Evolutionary conservation across 2,888 invertebrate genomes (phyloP), one percentile per base, ranked within the genome.

Genomic region (Eupithecia vulgata): DNA sequence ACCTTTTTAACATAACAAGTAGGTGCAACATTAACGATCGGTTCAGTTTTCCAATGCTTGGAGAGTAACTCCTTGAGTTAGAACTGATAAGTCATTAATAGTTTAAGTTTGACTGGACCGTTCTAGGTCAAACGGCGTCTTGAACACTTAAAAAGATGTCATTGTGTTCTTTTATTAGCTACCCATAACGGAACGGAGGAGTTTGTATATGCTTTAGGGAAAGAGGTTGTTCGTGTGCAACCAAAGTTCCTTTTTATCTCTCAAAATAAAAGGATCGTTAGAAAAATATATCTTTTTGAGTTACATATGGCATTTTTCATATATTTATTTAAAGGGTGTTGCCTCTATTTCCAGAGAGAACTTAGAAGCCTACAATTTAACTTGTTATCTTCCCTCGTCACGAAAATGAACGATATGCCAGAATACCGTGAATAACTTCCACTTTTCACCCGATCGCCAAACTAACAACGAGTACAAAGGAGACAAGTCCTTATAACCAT

Each of bases 51-150:
- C 21, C 57, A 25, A 57, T 5, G 21, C 21, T n/a, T 21, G 48
- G 10, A 48, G 48, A 52, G 10, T 70, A 76, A 74, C 74, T 74
- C 69, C 75, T 67, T 79, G 78, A 81, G 71, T 78, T 75, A 80
- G 76, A 73, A 30, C 73, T 68, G 80, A 80, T 80, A 80, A 78
- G 75, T 70, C 76, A 72, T 74, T 81, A 78, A 80, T 79, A 81
- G 74, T 81, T 81, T 48, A 70, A 69, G 69, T 76, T 70, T 75
- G 75, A 80, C 79, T 79, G 79, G 73, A 68, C 70, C 68, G 35
- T n/a, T 35, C 62, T 64, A 25, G 62, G 35, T 35, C 34, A 64
- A 37, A 64, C 10, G n/a, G 52, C 52, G 21, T 21, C 21, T 52
- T 10, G 52, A 52, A 52, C 52, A 25, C 57, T 57, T 57, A 13